phyloP scores from a whole-genome alignment of 2,888 invertebrate species.

The Chromoteleia sp. region DNA sequence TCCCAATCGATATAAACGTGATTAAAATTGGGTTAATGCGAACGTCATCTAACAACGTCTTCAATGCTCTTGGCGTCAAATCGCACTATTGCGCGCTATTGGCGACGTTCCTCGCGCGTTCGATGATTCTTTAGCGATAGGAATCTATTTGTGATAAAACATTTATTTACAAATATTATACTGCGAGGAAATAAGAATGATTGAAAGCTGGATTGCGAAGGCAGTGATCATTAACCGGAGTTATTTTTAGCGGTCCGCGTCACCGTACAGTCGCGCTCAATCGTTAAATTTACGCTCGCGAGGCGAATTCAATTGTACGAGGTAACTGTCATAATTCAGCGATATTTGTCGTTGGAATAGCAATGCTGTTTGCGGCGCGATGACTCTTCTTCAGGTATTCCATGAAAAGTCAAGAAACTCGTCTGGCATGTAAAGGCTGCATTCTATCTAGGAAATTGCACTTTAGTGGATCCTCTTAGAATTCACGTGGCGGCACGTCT shows the following conservation, averaged over 20 bases:
- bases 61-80: neutral
- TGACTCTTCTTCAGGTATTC: slow-evolving; percentile 63
- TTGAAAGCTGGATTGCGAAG: neutral
- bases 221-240: neutral
- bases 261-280: neutral
- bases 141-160: too few relatives aligned
- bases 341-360: slow-evolving; percentile 49
- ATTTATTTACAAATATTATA: neutral
- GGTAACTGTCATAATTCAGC: slow-evolving; percentile 38
- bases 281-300: slow-evolving; percentile 8
- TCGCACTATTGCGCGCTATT: too few relatives aligned
- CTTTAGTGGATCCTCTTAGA: slow-evolving; percentile 79
- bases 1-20: slow-evolving; percentile 62
- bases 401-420: slow-evolving; percentile 69
- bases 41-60: slow-evolving; percentile 43
- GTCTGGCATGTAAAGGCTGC: slow-evolving; percentile 69
- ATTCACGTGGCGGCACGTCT: slow-evolving; percentile 78
- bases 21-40: slow-evolving; percentile 69
- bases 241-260: slow-evolving; percentile 1
- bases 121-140: too few relatives aligned
- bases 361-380: slow-evolving; percentile 39
- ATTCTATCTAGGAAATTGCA: slow-evolving; percentile 72
- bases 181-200: neutral
- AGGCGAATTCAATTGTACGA: slow-evolving; percentile 28
- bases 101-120: too few relatives aligned